phyloP scores from a whole-genome alignment of 2,113 vertebrate genomes.

The Etheostoma spectabile region DNA sequence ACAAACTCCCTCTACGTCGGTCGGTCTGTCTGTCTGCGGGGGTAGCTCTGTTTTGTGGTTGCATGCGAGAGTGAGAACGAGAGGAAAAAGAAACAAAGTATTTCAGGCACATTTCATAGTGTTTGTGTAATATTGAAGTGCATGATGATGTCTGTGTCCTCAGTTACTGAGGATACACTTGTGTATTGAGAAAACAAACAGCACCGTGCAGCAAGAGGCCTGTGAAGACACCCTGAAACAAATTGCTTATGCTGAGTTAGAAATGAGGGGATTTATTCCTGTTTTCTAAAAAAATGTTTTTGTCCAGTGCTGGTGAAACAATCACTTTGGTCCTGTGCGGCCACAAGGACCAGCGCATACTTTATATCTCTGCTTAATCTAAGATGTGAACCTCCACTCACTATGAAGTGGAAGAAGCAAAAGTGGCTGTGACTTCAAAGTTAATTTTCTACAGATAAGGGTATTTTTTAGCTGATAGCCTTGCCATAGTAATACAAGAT shows the following conservation, averaged over 20 bases:
- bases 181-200: conserved; percentile 28
- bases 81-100: neutral
- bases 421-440: conserved; percentile 10
- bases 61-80: neutral
- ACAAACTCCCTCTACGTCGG: conserved; percentile 2
- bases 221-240: conserved; percentile 68
- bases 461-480: neutral
- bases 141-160: conserved; percentile 2
- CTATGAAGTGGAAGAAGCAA: conserved; percentile 5
- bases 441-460: neutral
- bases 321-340: conserved; percentile 22
- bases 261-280: conserved; percentile 58
- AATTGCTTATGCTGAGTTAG: conserved; percentile 61
- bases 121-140: conserved; percentile 17
- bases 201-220: conserved; percentile 34
- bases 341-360: neutral
- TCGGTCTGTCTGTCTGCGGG: neutral
- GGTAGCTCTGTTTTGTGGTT: neutral
- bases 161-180: conserved; percentile 28
- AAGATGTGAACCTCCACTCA: conserved; percentile 18
- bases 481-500: neutral
- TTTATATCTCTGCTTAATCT: conserved; percentile 45
- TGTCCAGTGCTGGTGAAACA: conserved; percentile 40
- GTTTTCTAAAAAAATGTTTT: conserved; percentile 24
- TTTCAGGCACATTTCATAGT: neutral